Evolutionary conservation across 2,113 vertebrate genomes (phyloP).

Genomic region (Sterrhoptilus dennistouni): DNA sequence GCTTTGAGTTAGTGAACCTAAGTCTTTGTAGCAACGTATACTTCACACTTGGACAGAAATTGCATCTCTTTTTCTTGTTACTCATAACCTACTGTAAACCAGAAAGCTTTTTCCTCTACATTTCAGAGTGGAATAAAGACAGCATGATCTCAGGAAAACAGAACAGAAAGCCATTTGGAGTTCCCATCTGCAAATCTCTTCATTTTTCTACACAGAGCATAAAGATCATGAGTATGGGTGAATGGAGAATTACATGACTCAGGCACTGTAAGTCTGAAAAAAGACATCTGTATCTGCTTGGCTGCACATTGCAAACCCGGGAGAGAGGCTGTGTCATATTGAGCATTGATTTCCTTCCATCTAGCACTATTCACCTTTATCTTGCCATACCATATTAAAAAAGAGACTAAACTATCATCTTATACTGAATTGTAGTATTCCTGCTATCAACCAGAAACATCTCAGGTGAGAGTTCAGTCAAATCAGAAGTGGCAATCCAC

Average conservation of each 20-base stretch:
- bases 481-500: not conserved
- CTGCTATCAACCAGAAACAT: not conserved
- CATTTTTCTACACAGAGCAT: not conserved
- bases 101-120: not conserved
- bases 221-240: not conserved
- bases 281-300: not conserved
- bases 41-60: not conserved
- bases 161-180: not conserved
- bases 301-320: not conserved
- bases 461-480: not conserved
- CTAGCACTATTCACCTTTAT: not conserved
- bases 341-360: not conserved
- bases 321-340: not conserved
- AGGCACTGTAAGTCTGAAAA: not conserved
- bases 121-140: not conserved
- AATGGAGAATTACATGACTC: not conserved
- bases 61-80: not conserved
- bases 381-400: not conserved
- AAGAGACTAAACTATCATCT: not conserved
- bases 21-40: not conserved
- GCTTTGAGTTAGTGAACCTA: not conserved
- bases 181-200: not conserved
- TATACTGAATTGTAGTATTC: not conserved
- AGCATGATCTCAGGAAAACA: not conserved
- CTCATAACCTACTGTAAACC: not conserved